Percentiles rank a stretch among this genome's conserved stretches.
Evolutionary conservation across 1,140 invertebrate species (phyloP).

Genomic region (Oncopodura yosiiana): DNA sequence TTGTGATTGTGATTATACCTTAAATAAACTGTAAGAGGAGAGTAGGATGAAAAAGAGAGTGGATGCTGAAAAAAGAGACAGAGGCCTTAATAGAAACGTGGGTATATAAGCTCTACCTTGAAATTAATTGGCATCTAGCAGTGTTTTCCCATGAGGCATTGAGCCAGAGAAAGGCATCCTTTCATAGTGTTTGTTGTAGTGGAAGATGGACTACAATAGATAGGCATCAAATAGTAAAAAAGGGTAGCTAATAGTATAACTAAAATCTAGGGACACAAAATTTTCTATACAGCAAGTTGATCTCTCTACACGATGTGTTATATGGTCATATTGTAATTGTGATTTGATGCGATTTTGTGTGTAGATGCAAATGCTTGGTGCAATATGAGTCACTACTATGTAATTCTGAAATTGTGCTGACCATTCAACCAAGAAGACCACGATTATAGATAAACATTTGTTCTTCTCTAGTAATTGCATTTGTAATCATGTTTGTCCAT

Average conservation of each 20-base stretch:
- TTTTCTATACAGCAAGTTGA: too few species aligned
- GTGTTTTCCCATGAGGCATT: conserved; percentile 32
- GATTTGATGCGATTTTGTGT: conserved; percentile 25
- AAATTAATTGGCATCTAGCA: conserved; percentile 34
- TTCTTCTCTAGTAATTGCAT: conserved; percentile 28
- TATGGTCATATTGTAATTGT: conserved; percentile 14
- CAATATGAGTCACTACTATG: background rate
- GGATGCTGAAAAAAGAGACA: background rate
- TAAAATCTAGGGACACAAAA: too few species aligned
- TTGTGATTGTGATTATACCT: background rate
- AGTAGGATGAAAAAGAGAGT: background rate
- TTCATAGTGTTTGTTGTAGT: conserved; percentile 28
- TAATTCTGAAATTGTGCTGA: conserved; percentile 5
- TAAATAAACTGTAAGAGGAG: background rate
- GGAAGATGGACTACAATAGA: conserved; percentile 30
- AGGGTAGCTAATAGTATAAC: conserved; percentile 10
- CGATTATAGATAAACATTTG: conserved; percentile 28
- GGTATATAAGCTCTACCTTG: background rate
- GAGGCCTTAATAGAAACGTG: background rate
- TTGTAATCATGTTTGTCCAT: conserved; percentile 7
- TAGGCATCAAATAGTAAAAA: conserved; percentile 33
- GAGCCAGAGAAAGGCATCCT: conserved; percentile 20
- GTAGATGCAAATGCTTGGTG: conserved; percentile 1
- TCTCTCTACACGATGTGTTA: conserved; percentile 13
- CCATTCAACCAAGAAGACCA: too few species aligned